Percentiles rank a stretch among this genome's conserved stretches.
These are phyloP conservation scores for Diabrotica undecimpunctata DNA, from an alignment of 1,140 invertebrate genomes.

Conservation along the genomic window DNA sequence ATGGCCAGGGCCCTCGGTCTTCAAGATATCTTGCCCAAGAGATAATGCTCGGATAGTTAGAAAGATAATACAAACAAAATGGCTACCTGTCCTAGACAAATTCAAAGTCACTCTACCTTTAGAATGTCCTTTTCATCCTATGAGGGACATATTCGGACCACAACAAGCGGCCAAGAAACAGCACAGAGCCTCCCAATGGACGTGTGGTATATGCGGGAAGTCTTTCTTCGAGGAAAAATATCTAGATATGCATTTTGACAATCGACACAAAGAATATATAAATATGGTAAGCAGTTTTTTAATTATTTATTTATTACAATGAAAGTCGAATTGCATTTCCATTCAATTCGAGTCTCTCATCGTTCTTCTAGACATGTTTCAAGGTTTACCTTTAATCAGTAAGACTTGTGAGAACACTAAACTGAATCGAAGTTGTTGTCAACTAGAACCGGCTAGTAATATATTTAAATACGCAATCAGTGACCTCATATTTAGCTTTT, in stretches of 20 bases:
- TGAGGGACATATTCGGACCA: slow-evolving; percentile 79
- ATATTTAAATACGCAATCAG: too few relatives aligned
- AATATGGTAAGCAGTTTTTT: slow-evolving; percentile 62
- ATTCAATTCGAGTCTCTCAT: too few relatives aligned
- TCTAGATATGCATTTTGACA: slow-evolving; percentile 87
- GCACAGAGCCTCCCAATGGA: slow-evolving; percentile 82
- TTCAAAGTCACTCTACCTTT: slow-evolving; percentile 76
- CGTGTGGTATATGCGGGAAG: slow-evolving; percentile 87
- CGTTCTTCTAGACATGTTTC: too few relatives aligned
- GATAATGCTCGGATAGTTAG: slow-evolving; percentile 85
- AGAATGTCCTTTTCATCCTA: slow-evolving; percentile 85
- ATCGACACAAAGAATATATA: slow-evolving; percentile 78
- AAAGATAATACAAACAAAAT: slow-evolving; percentile 85
- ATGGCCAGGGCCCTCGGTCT: slow-evolving; percentile 79
- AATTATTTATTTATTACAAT: slow-evolving; percentile 6
- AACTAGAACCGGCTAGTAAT: too few relatives aligned
- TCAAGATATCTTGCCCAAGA: slow-evolving; percentile 82
- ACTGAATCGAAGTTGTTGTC: too few relatives aligned
- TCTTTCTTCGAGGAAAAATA: slow-evolving; percentile 86
- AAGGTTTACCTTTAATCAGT: too few relatives aligned
- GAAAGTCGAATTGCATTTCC: too few relatives aligned
- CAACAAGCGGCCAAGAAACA: slow-evolving; percentile 79
- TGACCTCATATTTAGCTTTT: too few relatives aligned
- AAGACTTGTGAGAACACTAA: too few relatives aligned
- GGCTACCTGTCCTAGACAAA: slow-evolving; percentile 82